Conservation (phyloP, 2,888 invertebrate genomes). For the Nomada ruficornis region DNA sequence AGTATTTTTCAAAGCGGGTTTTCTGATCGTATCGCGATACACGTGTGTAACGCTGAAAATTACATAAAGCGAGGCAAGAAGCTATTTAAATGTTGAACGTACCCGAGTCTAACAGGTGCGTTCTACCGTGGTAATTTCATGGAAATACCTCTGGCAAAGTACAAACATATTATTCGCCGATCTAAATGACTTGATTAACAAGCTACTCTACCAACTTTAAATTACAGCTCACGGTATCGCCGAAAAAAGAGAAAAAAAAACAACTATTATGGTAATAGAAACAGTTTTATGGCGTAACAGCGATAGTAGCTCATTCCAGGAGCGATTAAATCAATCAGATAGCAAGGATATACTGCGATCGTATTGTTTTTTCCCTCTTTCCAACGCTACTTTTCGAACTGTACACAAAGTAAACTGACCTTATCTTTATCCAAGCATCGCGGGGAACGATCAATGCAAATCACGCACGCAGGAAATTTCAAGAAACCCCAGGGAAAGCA, state of each 20-base stretch:
- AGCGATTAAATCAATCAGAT: neutral
- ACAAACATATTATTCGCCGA: conserved; percentile 51
- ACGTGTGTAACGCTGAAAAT: neutral
- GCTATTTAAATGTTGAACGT: conserved; percentile 9
- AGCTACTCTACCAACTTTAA: neutral
- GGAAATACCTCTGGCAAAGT: conserved; percentile 24
- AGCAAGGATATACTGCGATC: too few relatives aligned
- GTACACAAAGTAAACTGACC: neutral
- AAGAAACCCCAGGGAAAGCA: neutral
- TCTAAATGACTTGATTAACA: conserved; percentile 38
- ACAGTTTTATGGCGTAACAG: neutral
- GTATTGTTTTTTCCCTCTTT: neutral
- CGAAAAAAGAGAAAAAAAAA: neutral
- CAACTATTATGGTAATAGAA: neutral
- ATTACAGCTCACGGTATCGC: neutral
- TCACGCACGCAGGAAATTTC: neutral
- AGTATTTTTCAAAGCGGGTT: neutral
- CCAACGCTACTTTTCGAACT: neutral
- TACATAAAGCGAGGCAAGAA: neutral
- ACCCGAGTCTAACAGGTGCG: neutral
- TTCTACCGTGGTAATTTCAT: conserved; percentile 6
- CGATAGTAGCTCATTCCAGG: neutral
- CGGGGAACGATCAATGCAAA: neutral
- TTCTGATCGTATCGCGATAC: neutral
- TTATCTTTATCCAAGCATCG: neutral